Evolutionary conservation across 1,140 invertebrate genomes (phyloP).

Genomic region (Pinna nobilis): DNA sequence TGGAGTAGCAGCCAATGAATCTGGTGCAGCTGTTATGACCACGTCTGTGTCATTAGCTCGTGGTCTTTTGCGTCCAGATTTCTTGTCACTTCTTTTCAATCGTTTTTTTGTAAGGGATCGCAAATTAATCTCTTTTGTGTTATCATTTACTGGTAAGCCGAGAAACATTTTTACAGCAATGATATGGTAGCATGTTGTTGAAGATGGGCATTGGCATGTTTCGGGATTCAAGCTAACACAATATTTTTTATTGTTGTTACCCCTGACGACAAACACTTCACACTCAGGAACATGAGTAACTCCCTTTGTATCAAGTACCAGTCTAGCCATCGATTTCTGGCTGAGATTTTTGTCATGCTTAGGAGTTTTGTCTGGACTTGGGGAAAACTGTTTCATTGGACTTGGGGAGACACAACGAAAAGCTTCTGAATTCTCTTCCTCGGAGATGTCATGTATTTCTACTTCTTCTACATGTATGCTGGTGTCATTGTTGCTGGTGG

Average conservation of each 20-base stretch:
- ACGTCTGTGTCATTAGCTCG: conserved; percentile 9
- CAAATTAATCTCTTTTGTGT: conserved; percentile 3
- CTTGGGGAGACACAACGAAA: not conserved
- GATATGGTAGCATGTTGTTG: conserved; percentile 5
- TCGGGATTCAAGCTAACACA: not conserved
- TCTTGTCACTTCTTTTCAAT: conserved; percentile 17
- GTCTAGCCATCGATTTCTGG: conserved; percentile 5
- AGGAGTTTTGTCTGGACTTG: not conserved
- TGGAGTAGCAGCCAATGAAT: not conserved
- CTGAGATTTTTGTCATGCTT: not conserved
- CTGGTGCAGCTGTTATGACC: not conserved
- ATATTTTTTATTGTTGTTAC: not conserved
- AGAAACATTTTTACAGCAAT: conserved; percentile 7
- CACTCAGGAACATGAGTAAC: not conserved
- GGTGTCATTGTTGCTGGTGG: not conserved
- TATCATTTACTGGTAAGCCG: not conserved
- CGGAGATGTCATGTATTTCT: not conserved
- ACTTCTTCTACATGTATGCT: not conserved
- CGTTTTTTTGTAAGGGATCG: conserved; percentile 14
- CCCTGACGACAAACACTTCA: not conserved
- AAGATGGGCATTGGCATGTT: conserved; percentile 8
- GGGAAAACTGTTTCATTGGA: not conserved
- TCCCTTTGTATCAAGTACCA: not conserved
- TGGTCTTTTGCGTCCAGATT: conserved; percentile 8
- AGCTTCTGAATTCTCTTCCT: not conserved